Conservation (phyloP, 2,888 invertebrate genomes). For the Pycnomerus fuliginosus region DNA sequence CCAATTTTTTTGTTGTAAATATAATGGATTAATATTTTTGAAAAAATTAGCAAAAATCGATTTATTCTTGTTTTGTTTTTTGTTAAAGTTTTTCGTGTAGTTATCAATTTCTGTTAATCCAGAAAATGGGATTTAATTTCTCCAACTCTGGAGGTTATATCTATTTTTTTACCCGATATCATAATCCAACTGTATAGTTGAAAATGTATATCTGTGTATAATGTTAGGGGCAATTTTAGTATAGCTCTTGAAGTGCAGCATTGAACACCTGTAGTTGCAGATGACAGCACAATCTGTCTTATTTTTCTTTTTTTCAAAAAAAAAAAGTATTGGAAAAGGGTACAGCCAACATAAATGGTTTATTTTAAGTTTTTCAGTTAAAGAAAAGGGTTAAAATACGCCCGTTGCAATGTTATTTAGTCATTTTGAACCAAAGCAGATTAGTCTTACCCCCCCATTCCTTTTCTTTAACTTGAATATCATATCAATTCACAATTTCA, state of each 20-base stretch:
- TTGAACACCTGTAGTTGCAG: slow-evolving; percentile 36
- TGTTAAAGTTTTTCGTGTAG: no score
- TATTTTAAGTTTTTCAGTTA: slow-evolving; percentile 24
- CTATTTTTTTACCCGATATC: slow-evolving; percentile 20
- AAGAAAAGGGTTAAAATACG: slow-evolving; percentile 14
- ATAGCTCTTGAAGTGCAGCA: slow-evolving; percentile 35
- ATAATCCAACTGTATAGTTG: slow-evolving; percentile 22
- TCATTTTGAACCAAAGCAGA: slow-evolving; percentile 33
- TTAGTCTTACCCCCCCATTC: slow-evolving; percentile 9
- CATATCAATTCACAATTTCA: no score
- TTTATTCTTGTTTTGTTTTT: no score
- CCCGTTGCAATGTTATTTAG: slow-evolving; percentile 16
- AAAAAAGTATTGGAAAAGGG: slow-evolving; percentile 37
- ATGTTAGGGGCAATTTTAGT: slow-evolving; percentile 38
- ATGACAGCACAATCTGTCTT: slow-evolving; percentile 20
- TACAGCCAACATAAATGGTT: slow-evolving; percentile 31
- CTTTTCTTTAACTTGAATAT: no score
- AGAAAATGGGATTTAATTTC: no score
- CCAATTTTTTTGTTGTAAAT: slow-evolving; percentile 1
- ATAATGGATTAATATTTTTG: no score
- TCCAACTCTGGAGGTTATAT: no score
- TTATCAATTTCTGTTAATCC: no score
- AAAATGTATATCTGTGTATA: slow-evolving; percentile 24
- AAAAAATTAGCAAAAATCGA: no score
- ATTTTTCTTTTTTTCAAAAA: slow-evolving; percentile 34